phyloP scores from a whole-genome alignment of 2,113 vertebrate genomes.

The Pangasianodon hypophthalmus region DNA sequence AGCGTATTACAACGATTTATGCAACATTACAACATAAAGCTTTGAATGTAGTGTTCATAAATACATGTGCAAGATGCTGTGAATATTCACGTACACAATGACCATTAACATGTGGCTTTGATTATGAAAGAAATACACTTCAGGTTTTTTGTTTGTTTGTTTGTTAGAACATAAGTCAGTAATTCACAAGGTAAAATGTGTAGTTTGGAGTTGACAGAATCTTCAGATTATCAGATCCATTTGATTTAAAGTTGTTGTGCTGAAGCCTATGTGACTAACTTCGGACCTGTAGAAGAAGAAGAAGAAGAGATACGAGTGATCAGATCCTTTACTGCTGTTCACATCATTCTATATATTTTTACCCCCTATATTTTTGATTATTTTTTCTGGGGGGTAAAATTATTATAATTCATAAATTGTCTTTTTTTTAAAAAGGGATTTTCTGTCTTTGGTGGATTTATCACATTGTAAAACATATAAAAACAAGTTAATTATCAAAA shows the following conservation, averaged over 20 bases:
- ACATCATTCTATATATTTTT: background rate
- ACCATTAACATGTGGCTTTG: background rate
- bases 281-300: background rate
- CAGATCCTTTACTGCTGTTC: background rate
- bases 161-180: background rate
- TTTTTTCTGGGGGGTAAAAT: too few species aligned
- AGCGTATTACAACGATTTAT: background rate
- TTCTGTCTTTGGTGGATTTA: background rate
- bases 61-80: slow-evolving; percentile 16
- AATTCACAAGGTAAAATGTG: background rate
- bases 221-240: background rate
- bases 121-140: background rate
- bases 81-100: slow-evolving; percentile 29
- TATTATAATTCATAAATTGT: too few species aligned
- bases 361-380: too few species aligned
- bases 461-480: background rate
- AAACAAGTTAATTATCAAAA: background rate
- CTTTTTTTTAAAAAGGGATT: background rate
- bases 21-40: background rate
- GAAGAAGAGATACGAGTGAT: background rate
- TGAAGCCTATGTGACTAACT: background rate
- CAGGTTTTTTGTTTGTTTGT: background rate
- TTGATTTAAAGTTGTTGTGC: background rate
- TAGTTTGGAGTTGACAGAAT: background rate
- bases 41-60: slow-evolving; percentile 8